Base-by-base conservation (phyloP, 2,797 vertebrate species). In the Scarus forsteni region DNA sequence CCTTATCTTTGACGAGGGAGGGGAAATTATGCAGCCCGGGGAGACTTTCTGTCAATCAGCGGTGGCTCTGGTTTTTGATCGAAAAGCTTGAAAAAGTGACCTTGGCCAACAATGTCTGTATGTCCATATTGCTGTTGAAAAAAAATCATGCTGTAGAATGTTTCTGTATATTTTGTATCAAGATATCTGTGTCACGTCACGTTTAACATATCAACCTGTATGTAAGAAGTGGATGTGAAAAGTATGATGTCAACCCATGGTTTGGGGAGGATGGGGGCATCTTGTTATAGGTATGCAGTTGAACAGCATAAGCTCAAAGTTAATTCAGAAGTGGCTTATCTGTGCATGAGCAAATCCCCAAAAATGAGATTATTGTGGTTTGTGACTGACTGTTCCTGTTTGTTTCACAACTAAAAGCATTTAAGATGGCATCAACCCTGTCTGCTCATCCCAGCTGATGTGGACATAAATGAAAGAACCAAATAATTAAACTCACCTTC, bases 61-160 rank as follows among this genome's bases (percentile, higher is more conserved):
- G 85, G 87, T 83, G 77, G 55, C 81, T 80, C 70, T 69, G 62
- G 60, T 86, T 57, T 74, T 54, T 63, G 62, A 78, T 51, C 18
- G 67, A 77, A 82, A 52, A 75, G 77, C 78, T 85, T 80, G 84
- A 85, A 88, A 76, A 92, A 90, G 90, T 92, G 88, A 85, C 91
- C 91, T 91, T 90, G 86, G 90, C 87, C 87, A 91, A 86, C 77
- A 67, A 83, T 46, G 85, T 88, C 85, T 87, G 80, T 87, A 77
- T 1, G 80, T 84, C 59, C 46, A 50, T 75, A 66, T 70, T 66
- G 70, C 71, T 67, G 77, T 74, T 80, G 80, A 79, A 70, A 75
- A 59, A 51, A 75, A 82, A 66, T 77, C 64, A 66, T 54, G 68
- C 66, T 68, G 72, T 80, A 75, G 83, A 89, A 76, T 84, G 75